Conservation (phyloP, 1,140 invertebrate species). For the Drosophila orena region DNA sequence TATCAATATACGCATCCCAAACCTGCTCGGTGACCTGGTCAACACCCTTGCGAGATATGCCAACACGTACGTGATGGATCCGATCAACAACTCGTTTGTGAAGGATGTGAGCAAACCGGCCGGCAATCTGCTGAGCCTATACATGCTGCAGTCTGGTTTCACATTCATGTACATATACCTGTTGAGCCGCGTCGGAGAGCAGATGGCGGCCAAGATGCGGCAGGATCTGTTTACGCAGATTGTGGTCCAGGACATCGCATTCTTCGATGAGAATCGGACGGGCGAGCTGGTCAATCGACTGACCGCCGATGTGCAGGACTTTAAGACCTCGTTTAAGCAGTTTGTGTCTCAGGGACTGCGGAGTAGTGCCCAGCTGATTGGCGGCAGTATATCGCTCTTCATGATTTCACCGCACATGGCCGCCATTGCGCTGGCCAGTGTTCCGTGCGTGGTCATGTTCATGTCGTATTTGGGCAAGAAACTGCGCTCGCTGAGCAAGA, state of each 20-base stretch:
- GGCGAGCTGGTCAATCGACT: constrained; percentile 96
- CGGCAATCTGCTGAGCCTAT: constrained; percentile 88
- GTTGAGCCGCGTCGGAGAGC: constrained; percentile 94
- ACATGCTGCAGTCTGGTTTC: constrained; percentile 91
- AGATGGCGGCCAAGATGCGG: constrained; percentile 92
- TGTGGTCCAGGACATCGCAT: constrained; percentile 94
- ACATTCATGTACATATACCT: constrained; percentile 96
- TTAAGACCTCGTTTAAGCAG: constrained; percentile 97
- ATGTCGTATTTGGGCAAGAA: constrained; percentile 75
- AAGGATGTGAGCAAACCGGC: constrained; percentile 89
- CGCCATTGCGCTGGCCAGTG: constrained; percentile 90
- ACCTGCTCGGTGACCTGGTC: constrained; percentile 90
- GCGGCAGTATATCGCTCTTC: constrained; percentile 82
- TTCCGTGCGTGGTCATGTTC: constrained; percentile 93
- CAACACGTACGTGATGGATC: constrained; percentile 81
- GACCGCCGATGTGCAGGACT: constrained; percentile 97
- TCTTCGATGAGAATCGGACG: constrained; percentile 95
- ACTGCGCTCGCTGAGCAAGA: constrained; percentile 72
- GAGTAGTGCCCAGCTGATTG: constrained; percentile 91
- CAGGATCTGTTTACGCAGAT: constrained; percentile 93
- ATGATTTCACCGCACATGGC: constrained; percentile 95
- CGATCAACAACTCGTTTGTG: constrained; percentile 85
- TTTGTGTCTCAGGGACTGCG: constrained; percentile 95
- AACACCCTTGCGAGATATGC: constrained; percentile 89
- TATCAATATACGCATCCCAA: constrained; percentile 93